Conservation (phyloP, 2,797 vertebrate genomes). For the Halcyon chelicuti region DNA sequence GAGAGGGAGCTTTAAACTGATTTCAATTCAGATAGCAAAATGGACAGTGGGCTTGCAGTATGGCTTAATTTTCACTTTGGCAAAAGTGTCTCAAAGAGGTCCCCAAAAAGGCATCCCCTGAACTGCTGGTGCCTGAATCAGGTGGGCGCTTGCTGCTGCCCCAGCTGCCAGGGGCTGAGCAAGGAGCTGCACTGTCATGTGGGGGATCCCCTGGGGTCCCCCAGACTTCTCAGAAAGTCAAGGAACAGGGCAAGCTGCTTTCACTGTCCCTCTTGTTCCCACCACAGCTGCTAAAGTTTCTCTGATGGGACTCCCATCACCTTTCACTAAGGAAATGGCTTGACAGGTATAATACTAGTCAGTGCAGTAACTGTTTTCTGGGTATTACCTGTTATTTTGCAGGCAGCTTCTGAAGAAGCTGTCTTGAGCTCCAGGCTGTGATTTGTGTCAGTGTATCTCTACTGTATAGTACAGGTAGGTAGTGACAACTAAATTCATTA, state of each 20-base stretch:
- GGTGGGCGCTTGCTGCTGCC: accelerated
- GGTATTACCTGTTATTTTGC: not conserved
- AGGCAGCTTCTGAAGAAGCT: not conserved
- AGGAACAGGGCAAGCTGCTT: not conserved
- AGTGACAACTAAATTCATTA: not conserved
- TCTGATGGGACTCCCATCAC: not conserved
- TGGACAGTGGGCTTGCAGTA: not conserved
- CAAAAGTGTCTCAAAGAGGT: not conserved
- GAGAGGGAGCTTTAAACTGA: accelerated
- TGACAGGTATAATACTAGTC: not conserved
- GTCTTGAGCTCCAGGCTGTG: not conserved
- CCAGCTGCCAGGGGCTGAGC: not conserved
- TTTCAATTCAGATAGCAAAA: not conserved
- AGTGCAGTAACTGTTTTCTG: not conserved
- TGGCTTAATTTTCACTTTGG: not conserved
- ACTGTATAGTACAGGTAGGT: not conserved
- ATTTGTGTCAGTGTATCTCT: not conserved
- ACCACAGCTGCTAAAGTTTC: not conserved
- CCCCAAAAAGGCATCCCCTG: not conserved
- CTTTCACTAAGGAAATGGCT: not conserved
- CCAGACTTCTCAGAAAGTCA: not conserved
- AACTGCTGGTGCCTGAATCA: not conserved
- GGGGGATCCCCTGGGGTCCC: too few relatives aligned
- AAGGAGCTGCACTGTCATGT: not conserved
- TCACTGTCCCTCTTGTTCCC: not conserved